These are phyloP conservation scores for Aulostomus chinensis DNA, from an alignment of 2,797 vertebrate genomes.

Conservation along the genomic window DNA sequence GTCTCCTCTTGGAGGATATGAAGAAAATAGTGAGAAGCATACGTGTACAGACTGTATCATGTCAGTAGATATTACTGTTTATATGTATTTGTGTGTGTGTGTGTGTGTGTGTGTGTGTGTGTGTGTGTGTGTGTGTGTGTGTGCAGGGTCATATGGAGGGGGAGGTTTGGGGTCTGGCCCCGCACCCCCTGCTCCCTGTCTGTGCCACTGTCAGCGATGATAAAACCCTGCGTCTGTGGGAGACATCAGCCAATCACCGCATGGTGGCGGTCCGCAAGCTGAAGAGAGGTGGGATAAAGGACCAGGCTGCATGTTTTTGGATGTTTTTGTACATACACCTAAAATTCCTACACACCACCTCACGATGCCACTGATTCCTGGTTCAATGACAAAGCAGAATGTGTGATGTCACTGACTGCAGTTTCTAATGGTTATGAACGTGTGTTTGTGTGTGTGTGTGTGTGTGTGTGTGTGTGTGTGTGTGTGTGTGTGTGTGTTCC, in stretches of 20 bases:
- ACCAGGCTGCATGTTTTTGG: neutral
- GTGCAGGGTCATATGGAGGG: conserved; percentile 94
- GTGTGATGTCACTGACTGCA: neutral
- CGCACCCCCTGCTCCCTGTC: conserved; percentile 90
- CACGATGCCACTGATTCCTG: too few relatives aligned
- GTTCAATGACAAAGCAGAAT: neutral
- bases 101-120: conserved; percentile 6
- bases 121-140: conserved; percentile 18
- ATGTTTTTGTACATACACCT: neutral
- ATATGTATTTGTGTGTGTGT: neutral
- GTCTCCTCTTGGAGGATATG: too few relatives aligned
- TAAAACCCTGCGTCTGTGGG: conserved; percentile 94
- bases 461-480: neutral
- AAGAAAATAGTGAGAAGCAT: too few relatives aligned
- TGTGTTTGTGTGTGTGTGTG: neutral
- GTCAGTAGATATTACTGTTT: too few relatives aligned
- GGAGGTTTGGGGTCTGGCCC: conserved; percentile 93
- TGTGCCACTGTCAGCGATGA: conserved; percentile 96
- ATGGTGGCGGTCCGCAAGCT: conserved; percentile 98
- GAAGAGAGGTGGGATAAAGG: conserved; percentile 85
- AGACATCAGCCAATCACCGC: conserved; percentile 92
- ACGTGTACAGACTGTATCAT: neutral
- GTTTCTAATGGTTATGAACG: too few relatives aligned
- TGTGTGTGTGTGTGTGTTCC: neutral
- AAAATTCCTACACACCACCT: too few relatives aligned